A percentile compares a stretch with the other conserved stretches of the same genome.
These are phyloP conservation scores for Urocolius indicus DNA, from an alignment of 2,113 vertebrate species.

Conservation along the genomic window DNA sequence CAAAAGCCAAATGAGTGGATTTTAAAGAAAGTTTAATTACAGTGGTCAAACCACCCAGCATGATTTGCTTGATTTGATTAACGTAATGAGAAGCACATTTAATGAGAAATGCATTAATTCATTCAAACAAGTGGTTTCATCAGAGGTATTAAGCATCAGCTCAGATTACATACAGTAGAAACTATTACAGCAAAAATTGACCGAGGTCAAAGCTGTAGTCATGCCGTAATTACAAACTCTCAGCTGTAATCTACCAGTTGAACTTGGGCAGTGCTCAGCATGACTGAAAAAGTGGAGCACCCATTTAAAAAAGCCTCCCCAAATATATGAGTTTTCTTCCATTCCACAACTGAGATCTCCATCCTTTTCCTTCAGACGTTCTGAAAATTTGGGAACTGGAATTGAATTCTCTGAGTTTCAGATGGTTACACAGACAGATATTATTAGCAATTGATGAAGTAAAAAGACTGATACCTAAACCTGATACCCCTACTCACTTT, in stretches of 20 bases:
- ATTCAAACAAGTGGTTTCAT: constrained; percentile 68
- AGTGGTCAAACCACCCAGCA: constrained; percentile 60
- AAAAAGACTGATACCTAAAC: background rate
- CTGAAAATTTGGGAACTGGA: background rate
- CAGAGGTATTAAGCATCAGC: constrained; percentile 48
- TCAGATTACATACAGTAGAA: constrained; percentile 48
- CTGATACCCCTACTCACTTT: background rate
- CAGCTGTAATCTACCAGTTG: background rate
- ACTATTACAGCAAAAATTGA: constrained; percentile 48
- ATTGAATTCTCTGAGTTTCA: background rate
- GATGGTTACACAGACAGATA: background rate
- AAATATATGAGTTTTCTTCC: background rate
- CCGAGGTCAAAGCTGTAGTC: constrained; percentile 31
- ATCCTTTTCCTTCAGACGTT: background rate
- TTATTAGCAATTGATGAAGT: background rate
- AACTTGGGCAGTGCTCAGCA: background rate
- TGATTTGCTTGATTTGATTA: constrained; percentile 71
- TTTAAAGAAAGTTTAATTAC: constrained; percentile 69
- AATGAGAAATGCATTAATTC: constrained; percentile 69
- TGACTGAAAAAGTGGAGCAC: background rate
- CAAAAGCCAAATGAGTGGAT: constrained; percentile 57
- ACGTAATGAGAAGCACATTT: constrained; percentile 59
- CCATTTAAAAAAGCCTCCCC: background rate
- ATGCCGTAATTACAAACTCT: constrained; percentile 42
- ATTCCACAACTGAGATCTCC: background rate